Conservation (phyloP, 2,797 vertebrate genomes). For the Muraenolepis orangiensis region DNA sequence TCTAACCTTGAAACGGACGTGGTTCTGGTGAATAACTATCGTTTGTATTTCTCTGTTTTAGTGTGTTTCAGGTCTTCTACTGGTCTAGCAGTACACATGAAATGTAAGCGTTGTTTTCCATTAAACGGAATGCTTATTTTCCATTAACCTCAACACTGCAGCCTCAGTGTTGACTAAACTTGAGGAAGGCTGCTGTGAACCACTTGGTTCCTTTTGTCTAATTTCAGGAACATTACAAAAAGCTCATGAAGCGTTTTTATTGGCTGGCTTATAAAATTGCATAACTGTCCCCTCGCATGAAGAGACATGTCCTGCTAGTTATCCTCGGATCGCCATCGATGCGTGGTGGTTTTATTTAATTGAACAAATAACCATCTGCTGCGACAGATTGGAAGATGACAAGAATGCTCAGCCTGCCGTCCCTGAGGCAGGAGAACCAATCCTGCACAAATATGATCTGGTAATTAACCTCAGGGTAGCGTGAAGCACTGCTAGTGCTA, state of each 20-base stretch:
- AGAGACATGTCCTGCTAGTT: slow-evolving; percentile 18
- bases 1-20: too few relatives aligned
- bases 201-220: not conserved
- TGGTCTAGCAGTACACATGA: too few relatives aligned
- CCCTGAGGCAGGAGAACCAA: not conserved
- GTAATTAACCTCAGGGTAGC: not conserved
- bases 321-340: slow-evolving; percentile 24
- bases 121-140: too few relatives aligned
- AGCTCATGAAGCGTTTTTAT: slow-evolving; percentile 18
- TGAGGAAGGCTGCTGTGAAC: too few relatives aligned
- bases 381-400: slow-evolving; percentile 45
- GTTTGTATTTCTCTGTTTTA: too few relatives aligned
- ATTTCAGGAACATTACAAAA: slow-evolving; percentile 24
- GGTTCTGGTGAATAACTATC: too few relatives aligned
- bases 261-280: slow-evolving; percentile 39
- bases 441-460: slow-evolving; percentile 16
- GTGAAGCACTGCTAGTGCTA: not conserved
- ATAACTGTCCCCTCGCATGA: slow-evolving; percentile 18
- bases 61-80: too few relatives aligned
- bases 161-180: too few relatives aligned
- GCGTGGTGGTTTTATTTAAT: slow-evolving; percentile 54
- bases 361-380: slow-evolving; percentile 64
- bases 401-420: slow-evolving; percentile 30
- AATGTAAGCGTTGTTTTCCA: too few relatives aligned
- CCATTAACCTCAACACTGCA: too few relatives aligned